Evolutionary conservation across 1,140 invertebrate species (phyloP), one percentile per base, ranked within the genome.

Genomic region (Drosophila prosaltans): DNA sequence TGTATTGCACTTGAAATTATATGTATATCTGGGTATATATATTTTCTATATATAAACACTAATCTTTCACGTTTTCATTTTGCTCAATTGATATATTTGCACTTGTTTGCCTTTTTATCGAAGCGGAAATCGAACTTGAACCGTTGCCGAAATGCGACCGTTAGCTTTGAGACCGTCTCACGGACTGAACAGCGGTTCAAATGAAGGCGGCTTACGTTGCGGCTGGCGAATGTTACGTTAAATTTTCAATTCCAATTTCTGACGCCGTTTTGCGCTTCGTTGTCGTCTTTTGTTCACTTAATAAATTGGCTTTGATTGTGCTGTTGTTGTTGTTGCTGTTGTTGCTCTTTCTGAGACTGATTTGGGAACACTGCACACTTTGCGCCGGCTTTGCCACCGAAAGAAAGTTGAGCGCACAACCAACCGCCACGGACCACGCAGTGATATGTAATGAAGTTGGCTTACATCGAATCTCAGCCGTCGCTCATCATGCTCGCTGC

Each of bases 141-240:
- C 30, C 69, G 66, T 58, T n/a, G 51, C 3, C 8, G 62, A 5
- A 66, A 51, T 24, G n/a, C 72, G 63, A 89, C 83, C 80, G 72
- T 57, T 88, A 67, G 54, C 80, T 72, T 68, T 69, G 77, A 74
- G 73, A 83, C 84, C 84, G 78, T 68, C 71, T 72, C 73, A 60
- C 83, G 80, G 80, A 88, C 84, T 88, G 68, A 76, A 39, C 28
- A 28, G 45, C 3, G 45, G 1, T 51, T 10, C 32, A 40, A 55
- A 63, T 51, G 21, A 59, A 41, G 54, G 59, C 45, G 21, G 32
- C 32, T 36, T 36, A 36, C 32, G 32, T 36, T 7, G 32, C 6
- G 32, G 32, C 32, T 36, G 32, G 32, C 32, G 32, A 7, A 7
- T 11, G 21, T 26, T 24, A 48, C 45, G 45, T 48, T 48, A 24